These are phyloP conservation scores for Chloroceryle inda DNA, from an alignment of 2,797 vertebrate species.

Conservation along the genomic window DNA sequence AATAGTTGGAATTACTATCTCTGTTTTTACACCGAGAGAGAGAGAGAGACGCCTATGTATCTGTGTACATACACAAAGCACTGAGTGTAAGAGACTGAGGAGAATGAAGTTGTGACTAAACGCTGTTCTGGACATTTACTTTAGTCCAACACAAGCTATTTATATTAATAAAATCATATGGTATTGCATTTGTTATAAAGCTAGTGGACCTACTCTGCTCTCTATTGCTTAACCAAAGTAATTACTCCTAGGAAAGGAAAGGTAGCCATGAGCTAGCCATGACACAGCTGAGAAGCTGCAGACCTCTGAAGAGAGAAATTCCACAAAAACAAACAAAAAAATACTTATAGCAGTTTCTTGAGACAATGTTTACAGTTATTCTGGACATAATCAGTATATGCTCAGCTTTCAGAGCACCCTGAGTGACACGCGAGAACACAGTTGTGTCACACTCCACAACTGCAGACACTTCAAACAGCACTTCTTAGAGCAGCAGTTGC, in stretches of 20 bases:
- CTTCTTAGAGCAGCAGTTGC: neutral
- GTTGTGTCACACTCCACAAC: neutral
- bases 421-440: neutral
- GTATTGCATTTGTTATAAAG: neutral
- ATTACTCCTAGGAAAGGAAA: neutral
- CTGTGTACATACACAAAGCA: neutral
- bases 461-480: neutral
- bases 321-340: neutral
- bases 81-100: neutral
- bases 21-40: neutral
- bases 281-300: neutral
- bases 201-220: neutral
- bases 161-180: neutral
- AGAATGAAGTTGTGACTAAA: neutral
- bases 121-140: neutral
- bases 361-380: neutral
- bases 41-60: neutral
- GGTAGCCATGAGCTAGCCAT: neutral
- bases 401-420: neutral
- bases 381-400: neutral
- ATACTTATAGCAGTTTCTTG: slow-evolving; percentile 3
- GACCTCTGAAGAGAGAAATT: neutral
- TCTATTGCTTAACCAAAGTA: neutral
- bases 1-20: neutral
- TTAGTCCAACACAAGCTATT: neutral